Percentiles rank a stretch among this genome's conserved stretches.
Evolutionary conservation across 53 echinoderm and acorn worm genomes (phyloP).

Genomic region (Temnopleurus reevesii): DNA sequence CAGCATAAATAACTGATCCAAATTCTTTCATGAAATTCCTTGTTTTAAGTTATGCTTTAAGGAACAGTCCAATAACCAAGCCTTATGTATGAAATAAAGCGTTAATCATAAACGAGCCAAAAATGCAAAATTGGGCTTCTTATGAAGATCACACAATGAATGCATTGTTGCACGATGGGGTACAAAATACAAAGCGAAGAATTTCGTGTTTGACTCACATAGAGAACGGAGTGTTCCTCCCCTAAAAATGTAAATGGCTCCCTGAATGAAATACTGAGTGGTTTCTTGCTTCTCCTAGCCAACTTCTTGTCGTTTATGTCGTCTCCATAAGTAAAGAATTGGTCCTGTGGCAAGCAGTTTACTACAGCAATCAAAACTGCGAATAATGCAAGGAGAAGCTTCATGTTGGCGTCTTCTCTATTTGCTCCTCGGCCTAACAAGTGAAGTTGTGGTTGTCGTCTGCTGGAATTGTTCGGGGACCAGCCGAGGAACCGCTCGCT

Average conservation of each 20-base stretch:
- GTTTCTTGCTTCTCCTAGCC: constrained; percentile 33
- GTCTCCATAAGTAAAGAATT: constrained; percentile 30
- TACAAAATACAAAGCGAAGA: neutral
- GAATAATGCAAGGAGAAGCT: constrained; percentile 18
- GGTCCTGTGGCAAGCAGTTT: constrained; percentile 33
- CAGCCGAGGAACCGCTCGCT: neutral
- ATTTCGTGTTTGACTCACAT: constrained; percentile 41
- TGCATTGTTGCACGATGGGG: neutral
- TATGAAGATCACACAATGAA: neutral
- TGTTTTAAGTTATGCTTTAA: too few species aligned
- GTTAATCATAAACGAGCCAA: too few species aligned
- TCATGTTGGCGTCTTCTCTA: neutral
- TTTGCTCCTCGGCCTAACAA: neutral
- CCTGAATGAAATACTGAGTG: neutral
- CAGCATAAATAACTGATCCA: too few species aligned
- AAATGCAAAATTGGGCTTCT: too few species aligned
- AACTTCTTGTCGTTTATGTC: constrained; percentile 25
- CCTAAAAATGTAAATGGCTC: constrained; percentile 46
- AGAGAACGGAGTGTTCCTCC: constrained; percentile 22
- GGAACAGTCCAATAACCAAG: too few species aligned
- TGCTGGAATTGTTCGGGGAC: neutral
- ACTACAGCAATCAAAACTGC: constrained; percentile 14
- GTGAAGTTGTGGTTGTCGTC: neutral
- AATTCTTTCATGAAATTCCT: too few species aligned
- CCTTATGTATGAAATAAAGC: too few species aligned